A percentile compares a stretch with the other conserved stretches of the same genome.
These are phyloP conservation scores for Apostichopus japonicus DNA, from an alignment of 35 echinoderm and acorn worm species.

Conservation along the genomic window DNA sequence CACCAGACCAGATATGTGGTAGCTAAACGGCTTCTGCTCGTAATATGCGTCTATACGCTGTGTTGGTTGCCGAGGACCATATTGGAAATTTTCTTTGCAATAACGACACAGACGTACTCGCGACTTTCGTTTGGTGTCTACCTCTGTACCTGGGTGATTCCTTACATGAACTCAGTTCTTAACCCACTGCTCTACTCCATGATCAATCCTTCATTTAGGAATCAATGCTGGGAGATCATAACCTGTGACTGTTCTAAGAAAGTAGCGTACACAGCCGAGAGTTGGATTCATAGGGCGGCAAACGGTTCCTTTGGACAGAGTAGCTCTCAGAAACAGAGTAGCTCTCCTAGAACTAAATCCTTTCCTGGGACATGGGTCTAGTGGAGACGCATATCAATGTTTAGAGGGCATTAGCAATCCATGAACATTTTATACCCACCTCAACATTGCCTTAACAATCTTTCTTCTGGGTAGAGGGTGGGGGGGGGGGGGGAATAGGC, in stretches of 20 bases:
- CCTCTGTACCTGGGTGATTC: slow-evolving; percentile 74
- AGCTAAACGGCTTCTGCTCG: slow-evolving; percentile 90
- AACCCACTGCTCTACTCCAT: slow-evolving; percentile 94
- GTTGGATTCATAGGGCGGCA: background rate
- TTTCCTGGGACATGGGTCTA: slow-evolving; percentile 21
- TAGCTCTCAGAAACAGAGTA: background rate
- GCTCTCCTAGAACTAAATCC: slow-evolving; percentile 23
- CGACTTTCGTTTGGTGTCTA: slow-evolving; percentile 45
- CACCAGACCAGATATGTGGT: slow-evolving; percentile 83
- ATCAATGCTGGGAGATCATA: slow-evolving; percentile 79
- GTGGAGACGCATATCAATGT: too few relatives aligned
- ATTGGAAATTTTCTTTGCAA: slow-evolving; percentile 73
- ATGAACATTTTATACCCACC: too few relatives aligned
- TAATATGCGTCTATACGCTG: slow-evolving; percentile 81
- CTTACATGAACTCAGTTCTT: slow-evolving; percentile 92
- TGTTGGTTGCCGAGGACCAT: slow-evolving; percentile 93
- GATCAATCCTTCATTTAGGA: slow-evolving; percentile 83
- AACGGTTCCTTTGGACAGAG: slow-evolving; percentile 1
- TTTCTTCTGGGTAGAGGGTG: too few relatives aligned
- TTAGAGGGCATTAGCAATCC: too few relatives aligned
- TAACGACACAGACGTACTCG: background rate
- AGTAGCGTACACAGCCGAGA: slow-evolving; percentile 27
- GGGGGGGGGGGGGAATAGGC: too few relatives aligned
- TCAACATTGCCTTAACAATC: too few relatives aligned
- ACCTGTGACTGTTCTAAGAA: slow-evolving; percentile 65